These are phyloP conservation scores for Phenganax stokvisi DNA, from an alignment of 92 coral and sea anemone genomes.

Conservation along the genomic window DNA sequence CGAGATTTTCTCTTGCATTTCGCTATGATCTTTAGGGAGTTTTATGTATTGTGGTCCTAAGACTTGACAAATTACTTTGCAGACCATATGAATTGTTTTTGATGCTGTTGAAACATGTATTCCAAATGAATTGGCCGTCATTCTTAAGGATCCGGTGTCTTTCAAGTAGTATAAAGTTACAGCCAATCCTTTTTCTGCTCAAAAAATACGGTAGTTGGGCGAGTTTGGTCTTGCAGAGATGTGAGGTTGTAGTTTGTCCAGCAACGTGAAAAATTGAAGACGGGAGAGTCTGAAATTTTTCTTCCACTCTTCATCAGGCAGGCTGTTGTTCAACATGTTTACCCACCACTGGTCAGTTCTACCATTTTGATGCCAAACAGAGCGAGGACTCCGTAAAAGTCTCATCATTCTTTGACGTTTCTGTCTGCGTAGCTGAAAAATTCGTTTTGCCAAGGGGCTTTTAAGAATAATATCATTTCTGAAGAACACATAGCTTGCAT, in stretches of 20 bases:
- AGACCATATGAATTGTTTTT: not conserved
- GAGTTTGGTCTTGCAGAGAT: conserved; percentile 20
- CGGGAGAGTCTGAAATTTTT: conserved; percentile 45
- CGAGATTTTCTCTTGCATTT: not conserved
- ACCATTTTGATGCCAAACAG: conserved; percentile 47
- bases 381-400: not conserved
- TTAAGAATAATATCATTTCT: not conserved
- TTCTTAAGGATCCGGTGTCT: not conserved
- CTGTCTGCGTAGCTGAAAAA: not conserved
- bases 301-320: conserved; percentile 47
- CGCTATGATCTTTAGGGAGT: not conserved
- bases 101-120: conserved; percentile 1
- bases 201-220: not conserved
- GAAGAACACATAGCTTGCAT: not conserved
- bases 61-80: not conserved
- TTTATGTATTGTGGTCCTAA: conserved; percentile 22
- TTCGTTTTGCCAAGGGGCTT: not conserved
- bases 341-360: conserved; percentile 47
- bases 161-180: conserved; percentile 5
- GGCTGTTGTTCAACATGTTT: conserved; percentile 38
- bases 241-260: conserved; percentile 31
- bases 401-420: not conserved
- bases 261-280: conserved; percentile 26
- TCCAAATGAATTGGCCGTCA: conserved; percentile 21
- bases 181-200: conserved; percentile 8